These are phyloP conservation scores for Pseudochromis fuscus DNA, from an alignment of 2,797 vertebrate species.

Conservation along the genomic window DNA sequence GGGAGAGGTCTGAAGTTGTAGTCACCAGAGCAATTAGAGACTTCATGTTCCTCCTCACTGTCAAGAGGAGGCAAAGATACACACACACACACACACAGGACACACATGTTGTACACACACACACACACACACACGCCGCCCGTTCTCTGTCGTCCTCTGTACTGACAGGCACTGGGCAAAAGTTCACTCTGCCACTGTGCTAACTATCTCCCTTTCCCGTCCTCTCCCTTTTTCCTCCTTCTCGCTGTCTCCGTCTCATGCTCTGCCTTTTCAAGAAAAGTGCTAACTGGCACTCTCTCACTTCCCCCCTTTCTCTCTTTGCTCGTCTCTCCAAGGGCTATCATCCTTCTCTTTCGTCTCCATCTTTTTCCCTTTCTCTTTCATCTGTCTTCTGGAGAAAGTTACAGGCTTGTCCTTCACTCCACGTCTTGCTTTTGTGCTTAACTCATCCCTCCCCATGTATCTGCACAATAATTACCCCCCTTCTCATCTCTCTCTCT, in stretches of 20 bases:
- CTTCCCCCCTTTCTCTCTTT: conserved; percentile 28
- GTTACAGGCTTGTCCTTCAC: conserved; percentile 56
- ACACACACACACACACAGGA: conserved; percentile 41
- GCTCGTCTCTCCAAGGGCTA: conserved; percentile 35
- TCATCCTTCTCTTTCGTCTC: conserved; percentile 38
- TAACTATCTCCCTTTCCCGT: conserved; percentile 69
- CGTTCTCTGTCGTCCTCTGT: conserved; percentile 47
- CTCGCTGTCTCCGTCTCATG: conserved; percentile 38
- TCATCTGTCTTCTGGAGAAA: conserved; percentile 47
- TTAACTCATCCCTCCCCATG: conserved; percentile 10
- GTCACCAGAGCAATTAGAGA: conserved; percentile 81
- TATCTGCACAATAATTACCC: conserved; percentile 42
- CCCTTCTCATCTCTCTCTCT: conserved; percentile 32
- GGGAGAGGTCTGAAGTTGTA: conserved; percentile 72
- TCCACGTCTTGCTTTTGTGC: conserved; percentile 9
- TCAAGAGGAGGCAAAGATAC: conserved; percentile 58
- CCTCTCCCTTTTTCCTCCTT: conserved; percentile 35
- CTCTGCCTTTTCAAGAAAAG: conserved; percentile 63
- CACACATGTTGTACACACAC: conserved; percentile 14
- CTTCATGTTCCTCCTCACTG: conserved; percentile 77
- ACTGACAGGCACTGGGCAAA: conserved; percentile 77
- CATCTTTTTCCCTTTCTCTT: conserved; percentile 36
- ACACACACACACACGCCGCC: conserved; percentile 30
- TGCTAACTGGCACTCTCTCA: conserved; percentile 62
- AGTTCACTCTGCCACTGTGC: conserved; percentile 74